Evolutionary conservation across 2,888 invertebrate species (phyloP), one percentile per base, ranked within the genome.

Genomic region (Cantharis rufa): DNA sequence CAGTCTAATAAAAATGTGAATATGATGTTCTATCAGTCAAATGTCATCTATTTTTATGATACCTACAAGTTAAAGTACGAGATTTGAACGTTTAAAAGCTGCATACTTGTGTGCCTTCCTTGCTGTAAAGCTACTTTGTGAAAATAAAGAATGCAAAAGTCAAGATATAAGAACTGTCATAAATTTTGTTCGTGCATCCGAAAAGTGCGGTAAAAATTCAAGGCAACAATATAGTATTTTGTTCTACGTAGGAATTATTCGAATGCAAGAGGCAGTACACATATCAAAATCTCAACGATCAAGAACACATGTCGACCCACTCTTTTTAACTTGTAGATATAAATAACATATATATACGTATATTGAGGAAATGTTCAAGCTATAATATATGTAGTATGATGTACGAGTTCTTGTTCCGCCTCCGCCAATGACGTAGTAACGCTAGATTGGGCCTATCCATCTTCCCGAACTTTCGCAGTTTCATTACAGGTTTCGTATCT

Each of bases 361-460:
- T 81, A 82, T 82, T 81, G 81, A 83, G 82, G 83, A 83, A 83
- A 83, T 82, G 81, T 81, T 82, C 77, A 74, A 72, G 77, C 82
- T 81, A 78, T 81, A 80, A 80, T 80, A 77, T 77, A 80, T 80
- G 79, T 81, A 76, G 77, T 82, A 82, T 83, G 83, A 83, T 83
- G 80, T 82, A 83, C 81, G 81, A 80, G 79, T 79, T 75, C 72
- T 74, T 80, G 80, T 75, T 77, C 80, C 80, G 78, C 77, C 79
- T 79, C 72, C 79, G 76, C 72, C 68, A 70, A 79, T 80, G 81
- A 80, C 81, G 81, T 79, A 75, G 79, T 76, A 78, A 75, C 79
- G 75, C 77, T 74, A 84, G 83, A 85, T 85, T 84, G 83, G 64
- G 83, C 78, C 83, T 80, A 85, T 84, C 83, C 82, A 84, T 84